phyloP scores from a whole-genome alignment of 2,888 invertebrate species.

The Philereme transversata region DNA sequence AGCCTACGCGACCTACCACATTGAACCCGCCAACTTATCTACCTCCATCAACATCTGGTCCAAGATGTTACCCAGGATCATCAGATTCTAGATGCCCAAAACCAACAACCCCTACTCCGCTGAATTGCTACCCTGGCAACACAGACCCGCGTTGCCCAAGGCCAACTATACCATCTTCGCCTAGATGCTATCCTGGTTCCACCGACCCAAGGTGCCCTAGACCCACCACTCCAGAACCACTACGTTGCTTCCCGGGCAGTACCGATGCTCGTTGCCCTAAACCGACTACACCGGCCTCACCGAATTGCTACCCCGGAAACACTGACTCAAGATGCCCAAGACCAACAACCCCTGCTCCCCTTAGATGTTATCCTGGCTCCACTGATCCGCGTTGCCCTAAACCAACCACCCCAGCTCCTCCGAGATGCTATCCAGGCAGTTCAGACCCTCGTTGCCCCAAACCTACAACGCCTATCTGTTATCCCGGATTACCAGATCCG shows the following conservation, averaged over 20 bases:
- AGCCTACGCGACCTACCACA: slow-evolving; percentile 33
- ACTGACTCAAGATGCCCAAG: slow-evolving; percentile 50
- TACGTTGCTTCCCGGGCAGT: background rate
- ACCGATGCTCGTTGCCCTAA: background rate
- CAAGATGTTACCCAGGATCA: slow-evolving; percentile 45
- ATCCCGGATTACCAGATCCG: slow-evolving; percentile 50
- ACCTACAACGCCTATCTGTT: slow-evolving; percentile 46
- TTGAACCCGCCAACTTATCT: slow-evolving; percentile 42
- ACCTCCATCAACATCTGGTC: slow-evolving; percentile 41
- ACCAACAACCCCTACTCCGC: slow-evolving; percentile 37
- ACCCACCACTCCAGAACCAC: slow-evolving; percentile 35
- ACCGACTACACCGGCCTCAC: slow-evolving; percentile 39
- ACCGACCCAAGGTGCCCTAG: slow-evolving; percentile 43
- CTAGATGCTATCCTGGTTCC: slow-evolving; percentile 32
- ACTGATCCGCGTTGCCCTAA: slow-evolving; percentile 26
- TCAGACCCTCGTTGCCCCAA: slow-evolving; percentile 29
- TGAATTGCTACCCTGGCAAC: slow-evolving; percentile 31
- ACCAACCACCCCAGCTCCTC: slow-evolving; percentile 27
- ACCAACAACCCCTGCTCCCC: slow-evolving; percentile 46
- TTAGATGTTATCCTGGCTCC: slow-evolving; percentile 46
- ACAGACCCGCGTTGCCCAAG: slow-evolving; percentile 45
- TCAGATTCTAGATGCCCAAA: slow-evolving; percentile 39
- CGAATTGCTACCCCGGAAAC: slow-evolving; percentile 51
- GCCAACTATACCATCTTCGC: slow-evolving; percentile 35
- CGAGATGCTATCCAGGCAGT: slow-evolving; percentile 29